These are phyloP conservation scores for Oreortyx pictus DNA, from an alignment of 2,797 vertebrate species.

Conservation along the genomic window DNA sequence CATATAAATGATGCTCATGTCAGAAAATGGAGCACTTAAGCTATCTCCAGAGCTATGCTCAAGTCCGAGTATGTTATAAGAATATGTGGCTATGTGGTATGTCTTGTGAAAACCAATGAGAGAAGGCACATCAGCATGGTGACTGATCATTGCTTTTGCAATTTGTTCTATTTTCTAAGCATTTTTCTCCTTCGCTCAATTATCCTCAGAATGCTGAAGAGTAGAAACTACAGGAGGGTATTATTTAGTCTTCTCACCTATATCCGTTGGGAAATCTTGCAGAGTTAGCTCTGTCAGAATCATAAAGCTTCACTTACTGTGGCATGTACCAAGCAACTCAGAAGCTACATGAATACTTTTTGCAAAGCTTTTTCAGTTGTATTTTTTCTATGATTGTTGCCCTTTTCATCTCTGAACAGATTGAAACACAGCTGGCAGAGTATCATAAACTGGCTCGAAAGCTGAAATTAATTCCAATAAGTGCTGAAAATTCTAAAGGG, in stretches of 20 bases:
- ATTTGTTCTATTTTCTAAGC: neutral
- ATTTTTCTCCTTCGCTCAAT: neutral
- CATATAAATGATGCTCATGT: neutral
- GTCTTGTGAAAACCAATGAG: neutral
- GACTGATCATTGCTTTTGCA: neutral
- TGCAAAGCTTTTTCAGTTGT: neutral
- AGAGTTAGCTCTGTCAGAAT: neutral
- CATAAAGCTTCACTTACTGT: neutral
- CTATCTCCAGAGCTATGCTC: neutral
- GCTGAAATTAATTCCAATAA: slow-evolving; percentile 91
- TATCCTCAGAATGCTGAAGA: neutral
- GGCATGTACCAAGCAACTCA: neutral
- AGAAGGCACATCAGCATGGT: neutral
- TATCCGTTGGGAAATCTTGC: neutral
- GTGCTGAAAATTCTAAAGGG: slow-evolving; percentile 91
- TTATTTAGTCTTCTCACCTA: neutral
- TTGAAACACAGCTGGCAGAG: slow-evolving; percentile 86
- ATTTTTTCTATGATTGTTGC: neutral
- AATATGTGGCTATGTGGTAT: neutral
- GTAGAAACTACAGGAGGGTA: neutral
- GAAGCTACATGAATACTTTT: neutral
- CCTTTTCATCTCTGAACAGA: slow-evolving; percentile 73
- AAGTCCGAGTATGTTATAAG: neutral
- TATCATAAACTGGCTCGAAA: slow-evolving; percentile 95
- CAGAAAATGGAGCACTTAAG: neutral